Conservation (phyloP, 2,113 vertebrate species). For the Eclectus roratus region DNA sequence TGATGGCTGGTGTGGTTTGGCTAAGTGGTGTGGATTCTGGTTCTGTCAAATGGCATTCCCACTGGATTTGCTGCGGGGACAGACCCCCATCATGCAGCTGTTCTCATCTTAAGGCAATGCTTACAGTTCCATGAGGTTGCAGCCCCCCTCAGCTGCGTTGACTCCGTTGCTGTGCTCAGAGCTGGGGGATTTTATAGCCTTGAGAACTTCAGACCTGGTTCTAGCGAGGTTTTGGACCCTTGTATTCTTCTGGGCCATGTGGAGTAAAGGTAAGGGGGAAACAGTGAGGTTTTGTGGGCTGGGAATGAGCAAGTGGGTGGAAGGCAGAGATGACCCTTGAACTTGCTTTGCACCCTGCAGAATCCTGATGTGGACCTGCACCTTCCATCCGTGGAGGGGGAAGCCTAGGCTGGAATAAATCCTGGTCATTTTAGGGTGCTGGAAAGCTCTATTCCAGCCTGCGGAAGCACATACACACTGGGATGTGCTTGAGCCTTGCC, state of each 20-base stretch:
- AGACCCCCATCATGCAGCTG: neutral
- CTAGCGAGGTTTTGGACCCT: neutral
- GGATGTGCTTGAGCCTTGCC: neutral
- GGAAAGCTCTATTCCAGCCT: neutral
- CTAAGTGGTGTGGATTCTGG: neutral
- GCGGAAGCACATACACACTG: neutral
- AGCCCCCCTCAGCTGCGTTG: neutral
- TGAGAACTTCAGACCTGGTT: neutral
- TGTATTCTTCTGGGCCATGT: neutral
- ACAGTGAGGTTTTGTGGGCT: neutral
- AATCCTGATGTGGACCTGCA: neutral
- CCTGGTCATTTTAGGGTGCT: neutral
- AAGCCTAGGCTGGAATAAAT: neutral
- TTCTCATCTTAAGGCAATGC: neutral
- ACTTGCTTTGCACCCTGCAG: neutral
- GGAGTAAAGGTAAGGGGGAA: neutral
- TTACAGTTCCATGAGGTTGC: neutral
- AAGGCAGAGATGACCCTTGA: neutral
- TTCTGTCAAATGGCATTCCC: neutral
- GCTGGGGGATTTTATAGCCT: neutral
- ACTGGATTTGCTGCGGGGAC: neutral
- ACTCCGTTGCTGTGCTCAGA: neutral
- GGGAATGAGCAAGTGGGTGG: neutral
- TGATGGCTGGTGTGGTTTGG: rapidly evolving
- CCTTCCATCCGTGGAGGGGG: neutral